These are phyloP conservation scores for Brachylomia viminalis DNA, from an alignment of 2,888 invertebrate species.

Conservation along the genomic window DNA sequence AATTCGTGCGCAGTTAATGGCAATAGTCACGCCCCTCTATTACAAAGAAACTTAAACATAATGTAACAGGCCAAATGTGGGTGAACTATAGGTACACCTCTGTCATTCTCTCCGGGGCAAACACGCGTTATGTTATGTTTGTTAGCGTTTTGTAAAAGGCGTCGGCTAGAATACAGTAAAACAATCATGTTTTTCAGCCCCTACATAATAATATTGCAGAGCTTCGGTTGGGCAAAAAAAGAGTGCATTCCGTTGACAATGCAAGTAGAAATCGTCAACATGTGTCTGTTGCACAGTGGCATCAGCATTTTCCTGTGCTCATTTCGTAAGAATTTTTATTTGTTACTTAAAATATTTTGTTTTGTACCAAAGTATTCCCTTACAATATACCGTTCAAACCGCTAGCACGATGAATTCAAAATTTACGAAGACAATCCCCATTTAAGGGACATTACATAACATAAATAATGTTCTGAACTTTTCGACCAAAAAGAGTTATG, in stretches of 20 bases:
- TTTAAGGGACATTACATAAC: conserved; percentile 10
- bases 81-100: no score
- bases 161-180: background rate
- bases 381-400: conserved; percentile 13
- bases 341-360: background rate
- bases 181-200: background rate
- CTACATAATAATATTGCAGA: no score
- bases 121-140: no score
- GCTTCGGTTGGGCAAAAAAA: no score
- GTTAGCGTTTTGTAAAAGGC: background rate
- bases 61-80: no score
- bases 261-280: background rate
- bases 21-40: no score
- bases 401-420: conserved; percentile 16
- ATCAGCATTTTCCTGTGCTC: no score
- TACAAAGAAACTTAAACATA: no score
- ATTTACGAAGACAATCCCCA: conserved; percentile 25
- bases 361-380: background rate
- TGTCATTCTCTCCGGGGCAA: no score
- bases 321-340: background rate
- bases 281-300: background rate
- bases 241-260: background rate
- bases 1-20: no score
- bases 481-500: conserved; percentile 7
- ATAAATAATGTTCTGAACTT: conserved; percentile 22